Percentiles rank a stretch among this genome's conserved stretches.
These are phyloP conservation scores for Neomonachus schauinslandi DNA, from an alignment of 2,113 vertebrate genomes.

Conservation along the genomic window DNA sequence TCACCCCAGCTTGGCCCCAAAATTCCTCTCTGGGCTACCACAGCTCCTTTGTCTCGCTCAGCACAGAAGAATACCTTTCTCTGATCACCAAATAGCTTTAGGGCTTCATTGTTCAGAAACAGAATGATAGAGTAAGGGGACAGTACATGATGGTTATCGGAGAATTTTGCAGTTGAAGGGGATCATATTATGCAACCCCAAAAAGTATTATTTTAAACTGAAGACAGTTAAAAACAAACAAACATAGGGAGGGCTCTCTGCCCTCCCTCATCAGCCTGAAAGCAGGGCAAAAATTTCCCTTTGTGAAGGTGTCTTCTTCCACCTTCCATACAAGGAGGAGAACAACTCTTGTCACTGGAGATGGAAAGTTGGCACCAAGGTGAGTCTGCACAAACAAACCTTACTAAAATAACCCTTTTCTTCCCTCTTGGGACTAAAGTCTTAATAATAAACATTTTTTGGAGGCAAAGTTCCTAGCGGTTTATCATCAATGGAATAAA, in stretches of 20 bases:
- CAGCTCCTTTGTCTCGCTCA: background rate
- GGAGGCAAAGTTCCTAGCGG: background rate
- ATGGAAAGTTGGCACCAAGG: background rate
- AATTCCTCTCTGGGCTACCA: background rate
- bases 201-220: background rate
- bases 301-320: background rate
- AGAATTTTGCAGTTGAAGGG: background rate
- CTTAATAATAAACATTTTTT: background rate
- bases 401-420: background rate
- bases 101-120: background rate
- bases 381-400: background rate
- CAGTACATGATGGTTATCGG: background rate
- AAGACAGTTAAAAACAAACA: background rate
- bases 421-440: background rate
- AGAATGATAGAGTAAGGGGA: background rate
- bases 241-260: background rate
- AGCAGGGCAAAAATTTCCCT: background rate
- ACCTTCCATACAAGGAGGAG: background rate
- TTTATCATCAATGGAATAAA: constrained; percentile 1
- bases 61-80: background rate
- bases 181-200: background rate
- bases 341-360: background rate
- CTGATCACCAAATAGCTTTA: background rate
- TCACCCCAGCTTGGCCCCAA: background rate
- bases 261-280: background rate